These are phyloP conservation scores for Drosophila pseudoobscura DNA, from an alignment of 1,140 invertebrate genomes.

Conservation along the genomic window DNA sequence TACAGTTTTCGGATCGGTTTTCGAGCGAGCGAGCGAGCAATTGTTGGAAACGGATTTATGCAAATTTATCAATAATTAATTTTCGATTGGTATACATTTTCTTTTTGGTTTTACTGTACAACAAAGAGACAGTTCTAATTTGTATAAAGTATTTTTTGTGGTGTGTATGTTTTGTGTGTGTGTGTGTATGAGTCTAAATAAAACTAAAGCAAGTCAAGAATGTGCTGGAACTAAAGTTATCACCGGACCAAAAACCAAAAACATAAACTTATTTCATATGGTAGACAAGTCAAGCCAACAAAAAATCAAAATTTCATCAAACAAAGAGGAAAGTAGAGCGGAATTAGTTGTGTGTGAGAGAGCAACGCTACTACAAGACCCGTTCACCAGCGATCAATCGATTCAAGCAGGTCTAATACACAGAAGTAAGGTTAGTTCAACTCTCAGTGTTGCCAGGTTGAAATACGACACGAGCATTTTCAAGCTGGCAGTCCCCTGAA, in stretches of 20 bases:
- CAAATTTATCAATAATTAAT: slow-evolving; percentile 76
- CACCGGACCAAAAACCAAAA: slow-evolving; percentile 30
- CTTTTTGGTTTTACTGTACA: slow-evolving; percentile 40
- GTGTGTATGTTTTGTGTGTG: slow-evolving; percentile 34
- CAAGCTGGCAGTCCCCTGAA: too few relatives aligned
- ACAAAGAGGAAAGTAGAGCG: slow-evolving; percentile 1
- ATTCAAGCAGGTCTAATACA: slow-evolving; percentile 18
- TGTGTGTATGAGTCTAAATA: slow-evolving; percentile 42
- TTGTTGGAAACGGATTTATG: slow-evolving; percentile 57
- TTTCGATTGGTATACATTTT: slow-evolving; percentile 42
- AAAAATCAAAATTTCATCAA: slow-evolving; percentile 16
- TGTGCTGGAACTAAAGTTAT: slow-evolving; percentile 30
- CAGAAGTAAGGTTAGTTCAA: slow-evolving; percentile 17
- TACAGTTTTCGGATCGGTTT: slow-evolving; percentile 47
- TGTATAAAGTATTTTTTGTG: slow-evolving; percentile 12
- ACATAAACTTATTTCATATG: slow-evolving; percentile 29
- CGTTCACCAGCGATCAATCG: slow-evolving; percentile 21
- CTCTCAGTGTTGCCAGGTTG: slow-evolving; percentile 5
- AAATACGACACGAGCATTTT: too few relatives aligned
- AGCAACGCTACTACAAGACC: slow-evolving; percentile 9
- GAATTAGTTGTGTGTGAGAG: slow-evolving; percentile 9
- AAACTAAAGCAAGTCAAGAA: slow-evolving; percentile 55
- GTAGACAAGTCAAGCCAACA: slow-evolving; percentile 45
- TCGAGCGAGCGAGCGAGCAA: slow-evolving; percentile 51
- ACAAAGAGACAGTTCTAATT: slow-evolving; percentile 50